These are phyloP conservation scores for Alethe diademata DNA, from an alignment of 2,113 vertebrate species.

Conservation along the genomic window DNA sequence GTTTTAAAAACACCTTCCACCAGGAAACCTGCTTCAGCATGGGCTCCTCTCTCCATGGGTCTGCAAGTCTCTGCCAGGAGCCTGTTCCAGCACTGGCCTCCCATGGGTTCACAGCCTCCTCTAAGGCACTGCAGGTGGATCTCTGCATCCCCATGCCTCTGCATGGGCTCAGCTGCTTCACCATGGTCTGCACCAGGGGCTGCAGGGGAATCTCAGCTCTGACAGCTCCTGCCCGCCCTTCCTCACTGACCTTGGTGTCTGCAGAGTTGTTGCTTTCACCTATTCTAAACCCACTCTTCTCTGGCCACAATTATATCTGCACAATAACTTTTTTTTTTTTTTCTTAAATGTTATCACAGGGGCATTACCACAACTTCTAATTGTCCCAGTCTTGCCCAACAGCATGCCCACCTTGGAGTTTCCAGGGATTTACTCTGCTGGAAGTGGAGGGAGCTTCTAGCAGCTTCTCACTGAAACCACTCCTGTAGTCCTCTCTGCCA, in stretches of 20 bases:
- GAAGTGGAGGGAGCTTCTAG: background rate
- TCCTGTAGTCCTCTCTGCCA: rapidly evolving
- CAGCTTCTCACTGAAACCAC: background rate
- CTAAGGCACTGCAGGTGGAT: background rate
- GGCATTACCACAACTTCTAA: background rate
- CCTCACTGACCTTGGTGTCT: background rate
- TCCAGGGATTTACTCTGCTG: background rate
- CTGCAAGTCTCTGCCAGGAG: background rate
- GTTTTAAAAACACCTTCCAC: background rate
- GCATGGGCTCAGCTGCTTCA: background rate
- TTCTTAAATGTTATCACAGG: background rate
- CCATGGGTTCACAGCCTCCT: background rate
- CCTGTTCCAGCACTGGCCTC: background rate
- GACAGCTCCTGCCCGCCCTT: background rate
- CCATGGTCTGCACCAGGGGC: rapidly evolving
- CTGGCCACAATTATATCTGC: background rate
- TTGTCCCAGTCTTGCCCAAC: background rate
- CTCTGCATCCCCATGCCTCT: background rate
- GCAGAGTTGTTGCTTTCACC: background rate
- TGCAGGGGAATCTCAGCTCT: background rate
- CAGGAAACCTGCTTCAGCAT: background rate
- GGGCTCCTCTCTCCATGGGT: background rate
- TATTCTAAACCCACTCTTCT: background rate
- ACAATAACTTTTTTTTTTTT: background rate
- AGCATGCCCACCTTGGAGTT: background rate